Evolutionary conservation across 2,113 vertebrate species (phyloP).

Genomic region (Marmota monax): DNA sequence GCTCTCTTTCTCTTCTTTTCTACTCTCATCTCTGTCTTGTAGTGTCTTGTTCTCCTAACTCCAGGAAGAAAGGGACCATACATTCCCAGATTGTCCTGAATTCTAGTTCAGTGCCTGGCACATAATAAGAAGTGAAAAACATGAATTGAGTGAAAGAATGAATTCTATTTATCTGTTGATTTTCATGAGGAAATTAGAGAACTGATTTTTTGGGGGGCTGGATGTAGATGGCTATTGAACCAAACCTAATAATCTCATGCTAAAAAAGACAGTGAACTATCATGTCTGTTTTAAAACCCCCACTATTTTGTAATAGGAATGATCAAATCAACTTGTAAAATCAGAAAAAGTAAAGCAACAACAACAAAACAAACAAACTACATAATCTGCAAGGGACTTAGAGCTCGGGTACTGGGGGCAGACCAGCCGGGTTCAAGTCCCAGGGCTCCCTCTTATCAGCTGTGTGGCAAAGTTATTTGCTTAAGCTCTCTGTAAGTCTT

Average conservation of each 20-base stretch:
- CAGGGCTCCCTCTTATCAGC: background rate
- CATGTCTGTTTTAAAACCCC: background rate
- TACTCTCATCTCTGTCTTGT: background rate
- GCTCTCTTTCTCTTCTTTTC: background rate
- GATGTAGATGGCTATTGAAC: background rate
- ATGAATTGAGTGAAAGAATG: background rate
- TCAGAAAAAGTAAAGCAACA: background rate
- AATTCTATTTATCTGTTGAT: background rate
- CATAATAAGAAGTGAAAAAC: background rate
- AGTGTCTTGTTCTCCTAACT: background rate
- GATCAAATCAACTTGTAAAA: slow-evolving; percentile 2
- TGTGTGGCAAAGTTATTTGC: background rate
- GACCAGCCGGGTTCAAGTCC: background rate
- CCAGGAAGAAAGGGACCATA: background rate
- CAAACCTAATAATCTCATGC: background rate
- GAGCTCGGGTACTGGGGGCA: background rate
- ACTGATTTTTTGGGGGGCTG: background rate
- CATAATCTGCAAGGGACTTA: background rate
- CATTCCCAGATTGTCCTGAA: background rate
- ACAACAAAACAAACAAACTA: background rate
- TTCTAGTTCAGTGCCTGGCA: background rate
- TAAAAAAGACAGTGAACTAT: slow-evolving; percentile 4
- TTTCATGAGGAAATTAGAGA: slow-evolving; percentile 1
- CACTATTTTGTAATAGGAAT: background rate
- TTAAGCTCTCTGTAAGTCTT: background rate